Evolutionary conservation across 2,888 invertebrate species (phyloP).

Genomic region (Acronicta alni): DNA sequence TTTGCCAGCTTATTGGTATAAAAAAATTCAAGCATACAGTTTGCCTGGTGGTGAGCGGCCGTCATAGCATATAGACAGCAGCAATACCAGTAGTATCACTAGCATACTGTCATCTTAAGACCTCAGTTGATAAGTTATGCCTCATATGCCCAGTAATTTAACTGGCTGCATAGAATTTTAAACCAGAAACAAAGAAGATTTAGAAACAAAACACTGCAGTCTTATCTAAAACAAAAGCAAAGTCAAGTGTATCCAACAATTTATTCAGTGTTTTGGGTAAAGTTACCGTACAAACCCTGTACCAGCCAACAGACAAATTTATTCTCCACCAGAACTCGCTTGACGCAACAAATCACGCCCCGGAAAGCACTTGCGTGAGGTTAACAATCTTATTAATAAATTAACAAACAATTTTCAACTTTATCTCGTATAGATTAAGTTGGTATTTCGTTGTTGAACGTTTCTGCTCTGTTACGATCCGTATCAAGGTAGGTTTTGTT

Average conservation of each 20-base stretch:
- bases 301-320: conserved; percentile 54
- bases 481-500: conserved; percentile 61
- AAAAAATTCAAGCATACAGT: no score
- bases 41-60: no score
- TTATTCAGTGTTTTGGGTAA: conserved; percentile 54
- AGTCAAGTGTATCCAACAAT: conserved; percentile 33
- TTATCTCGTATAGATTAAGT: conserved; percentile 44
- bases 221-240: conserved; percentile 39
- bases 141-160: no score
- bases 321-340: conserved; percentile 56
- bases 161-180: no score
- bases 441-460: conserved; percentile 30
- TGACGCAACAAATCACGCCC: conserved; percentile 71
- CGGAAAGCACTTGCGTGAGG: conserved; percentile 71
- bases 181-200: no score
- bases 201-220: conserved; percentile 26
- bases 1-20: no score
- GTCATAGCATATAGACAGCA: no score
- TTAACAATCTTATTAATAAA: conserved; percentile 64
- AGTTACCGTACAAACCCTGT: conserved; percentile 20
- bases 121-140: no score
- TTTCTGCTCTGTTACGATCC: conserved; percentile 42
- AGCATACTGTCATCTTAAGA: no score
- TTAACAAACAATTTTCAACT: conserved; percentile 49
- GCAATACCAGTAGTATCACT: no score